Base-by-base conservation (phyloP, 2,888 invertebrate species). In the Stenoptilia bipunctidactyla region DNA sequence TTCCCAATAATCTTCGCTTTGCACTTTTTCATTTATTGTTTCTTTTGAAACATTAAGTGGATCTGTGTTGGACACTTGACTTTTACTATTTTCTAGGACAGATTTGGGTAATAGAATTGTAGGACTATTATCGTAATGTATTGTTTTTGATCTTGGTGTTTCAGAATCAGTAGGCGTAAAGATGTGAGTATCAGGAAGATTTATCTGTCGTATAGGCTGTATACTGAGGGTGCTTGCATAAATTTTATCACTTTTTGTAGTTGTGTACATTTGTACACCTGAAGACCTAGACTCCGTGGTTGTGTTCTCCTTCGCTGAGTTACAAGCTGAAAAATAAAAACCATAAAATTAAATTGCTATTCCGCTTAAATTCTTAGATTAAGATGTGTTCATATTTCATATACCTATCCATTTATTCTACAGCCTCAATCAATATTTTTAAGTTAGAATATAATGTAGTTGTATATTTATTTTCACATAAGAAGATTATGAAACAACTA, bases 111-210 rank as follows among this genome's bases (percentile, higher is more conserved):
- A 46, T n/a, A 76, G 54, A 15, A 67, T 58, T 9, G 65, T 47
- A n/a, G 69, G 60, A 36, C 51, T 56, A 38, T 47, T 63, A 45
- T 74, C 68, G 45, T 85, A 83, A 52, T 85, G 84, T 38, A 84
- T 84, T 13, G 83, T 85, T 61, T 82, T 84, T 20, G 84, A 84
- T 46, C 82, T 68, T 20, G 85, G 85, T 40, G 73, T 82, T 60
- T 84, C 82, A 0, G 84, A 85, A 53, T 85, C 80, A 15, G 80
- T 80, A 2, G 85, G 85, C 40, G 85, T 85, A 50, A 82, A 85
- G 40, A 85, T 85, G 53, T 85, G 85, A 15, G 85, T 85, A 44
- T 85, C 85, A 8, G 85, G 84, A 43, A 85, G 59, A 50, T 61
- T 84, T 38, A 84, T 84, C 56, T 85, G 84, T 37, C 84, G 53